These are phyloP conservation scores for Pollenia labialis DNA, from an alignment of 2,888 invertebrate species.

Conservation along the genomic window DNA sequence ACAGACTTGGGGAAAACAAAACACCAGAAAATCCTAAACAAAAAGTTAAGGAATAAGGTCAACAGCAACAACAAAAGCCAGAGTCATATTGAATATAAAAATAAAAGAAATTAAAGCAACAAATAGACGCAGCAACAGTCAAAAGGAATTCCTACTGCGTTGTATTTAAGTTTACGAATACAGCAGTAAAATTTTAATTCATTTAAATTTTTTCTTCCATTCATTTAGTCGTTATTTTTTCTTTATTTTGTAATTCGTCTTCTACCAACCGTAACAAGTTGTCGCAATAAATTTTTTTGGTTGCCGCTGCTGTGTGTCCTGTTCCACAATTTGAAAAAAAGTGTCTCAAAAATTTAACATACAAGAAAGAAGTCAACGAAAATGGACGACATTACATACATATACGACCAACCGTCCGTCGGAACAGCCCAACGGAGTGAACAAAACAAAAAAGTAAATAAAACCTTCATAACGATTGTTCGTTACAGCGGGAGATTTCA, in stretches of 20 bases:
- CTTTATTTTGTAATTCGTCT: constrained; percentile 74
- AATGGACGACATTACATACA: constrained; percentile 33
- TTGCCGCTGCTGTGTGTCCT: constrained; percentile 59
- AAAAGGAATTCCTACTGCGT: constrained; percentile 59
- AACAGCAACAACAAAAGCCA: constrained; percentile 48
- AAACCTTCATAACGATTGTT: constrained; percentile 69
- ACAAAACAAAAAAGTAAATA: constrained; percentile 9
- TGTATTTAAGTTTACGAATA: constrained; percentile 45
- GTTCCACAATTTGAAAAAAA: constrained; percentile 55
- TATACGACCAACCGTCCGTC: constrained; percentile 36
- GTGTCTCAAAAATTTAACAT: constrained; percentile 58
- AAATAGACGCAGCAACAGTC: constrained; percentile 58
- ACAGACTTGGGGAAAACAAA: constrained; percentile 45
- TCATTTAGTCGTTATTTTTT: constrained; percentile 23
- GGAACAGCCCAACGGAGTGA: constrained; percentile 54
- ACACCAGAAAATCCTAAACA: constrained; percentile 47
- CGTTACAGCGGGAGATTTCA: constrained; percentile 70
- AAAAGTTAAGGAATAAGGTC: constrained; percentile 54
- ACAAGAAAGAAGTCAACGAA: constrained; percentile 45
- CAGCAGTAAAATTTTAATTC: constrained; percentile 66
- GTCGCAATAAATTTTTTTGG: constrained; percentile 74
- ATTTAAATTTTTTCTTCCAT: constrained; percentile 28
- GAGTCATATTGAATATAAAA: constrained; percentile 43
- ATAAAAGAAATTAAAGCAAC: constrained; percentile 28
- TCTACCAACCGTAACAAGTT: constrained; percentile 77